Conservation (phyloP, 1,140 invertebrate genomes). For the Carposina sasakii region DNA sequence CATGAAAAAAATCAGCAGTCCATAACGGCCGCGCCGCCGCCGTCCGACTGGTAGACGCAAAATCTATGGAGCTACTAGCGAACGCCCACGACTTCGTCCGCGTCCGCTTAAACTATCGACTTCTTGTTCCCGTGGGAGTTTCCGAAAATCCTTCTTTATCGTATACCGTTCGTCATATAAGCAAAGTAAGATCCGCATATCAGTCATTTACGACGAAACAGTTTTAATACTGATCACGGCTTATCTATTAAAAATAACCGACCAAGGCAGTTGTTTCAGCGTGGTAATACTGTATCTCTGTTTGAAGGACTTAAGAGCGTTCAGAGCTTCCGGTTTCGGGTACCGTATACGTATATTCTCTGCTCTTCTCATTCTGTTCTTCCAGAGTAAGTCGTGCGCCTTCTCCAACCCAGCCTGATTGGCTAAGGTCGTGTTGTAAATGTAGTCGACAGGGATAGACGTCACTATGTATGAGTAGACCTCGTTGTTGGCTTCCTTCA, state of each 20-base stretch:
- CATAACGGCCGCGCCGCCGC: too few species aligned
- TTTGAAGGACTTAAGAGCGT: conserved; percentile 31
- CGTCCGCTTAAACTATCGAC: too few species aligned
- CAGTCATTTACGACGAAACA: too few species aligned
- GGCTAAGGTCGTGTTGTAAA: conserved; percentile 47
- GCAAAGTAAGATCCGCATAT: too few species aligned
- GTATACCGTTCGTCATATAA: too few species aligned
- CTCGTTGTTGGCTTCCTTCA: conserved; percentile 30
- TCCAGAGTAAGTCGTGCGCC: conserved; percentile 18
- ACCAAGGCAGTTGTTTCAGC: conserved; percentile 58
- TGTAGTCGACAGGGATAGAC: conserved; percentile 48
- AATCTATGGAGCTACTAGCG: too few species aligned
- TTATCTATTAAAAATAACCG: conserved; percentile 59
- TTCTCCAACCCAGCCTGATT: conserved; percentile 22
- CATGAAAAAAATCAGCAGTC: too few species aligned
- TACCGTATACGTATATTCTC: conserved; percentile 23
- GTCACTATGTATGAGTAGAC: conserved; percentile 54
- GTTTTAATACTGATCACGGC: too few species aligned
- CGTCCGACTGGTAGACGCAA: too few species aligned
- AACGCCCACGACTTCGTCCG: too few species aligned
- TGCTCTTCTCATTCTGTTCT: conserved; percentile 19
- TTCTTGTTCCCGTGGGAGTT: too few species aligned
- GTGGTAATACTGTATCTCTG: conserved; percentile 42
- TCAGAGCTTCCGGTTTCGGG: conserved; percentile 19
- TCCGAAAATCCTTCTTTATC: too few species aligned